Evolutionary conservation across 2,113 vertebrate genomes (phyloP), one percentile per base, ranked within the genome.

Genomic region (Chaetorhynchus papuensis): DNA sequence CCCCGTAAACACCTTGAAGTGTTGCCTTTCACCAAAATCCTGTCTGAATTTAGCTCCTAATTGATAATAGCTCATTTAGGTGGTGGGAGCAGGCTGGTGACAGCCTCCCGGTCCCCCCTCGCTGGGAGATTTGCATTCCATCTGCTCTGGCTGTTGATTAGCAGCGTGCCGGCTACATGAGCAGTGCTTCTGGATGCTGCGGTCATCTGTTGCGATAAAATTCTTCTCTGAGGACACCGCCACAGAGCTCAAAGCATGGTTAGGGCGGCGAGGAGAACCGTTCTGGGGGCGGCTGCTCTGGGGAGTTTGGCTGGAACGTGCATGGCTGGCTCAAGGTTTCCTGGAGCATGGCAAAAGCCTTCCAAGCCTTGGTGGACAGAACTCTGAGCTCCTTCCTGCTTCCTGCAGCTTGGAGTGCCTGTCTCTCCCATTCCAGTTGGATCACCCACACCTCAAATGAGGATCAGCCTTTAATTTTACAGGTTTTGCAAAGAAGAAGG

Each of bases 101-200:
- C 88, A 96, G 93, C 71, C 93, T 83, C 87, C 76, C 30, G 63
- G 61, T 93, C 56, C 66, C 82, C 44, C 60, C 68, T 87, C 0
- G 4, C 92, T 37, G 90, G 61, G 94, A 94, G 90, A 88, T 94
- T 93, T 92, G 71, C 56, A 27, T 95, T 92, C 95, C 95, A 94
- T 96, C 94, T 96, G 93, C 90, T 96, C 60, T 21, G 69, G 56
- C 93, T 74, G 70, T 77, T 95, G 95, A 94, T 93, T 87, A 95
- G 93, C 91, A 72, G 74, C 93, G 6, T 56, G 87, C 77, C 65
- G 1, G 95, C 94, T 76, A 94, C 93, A 70, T 85, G 92, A 96
- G 87, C 95, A 96, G 88, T 90, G 82, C 54, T 93, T 4, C 76
- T 96, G 90, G 90, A 88, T 2, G 30, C 71, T 85, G 17, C 0